These are phyloP conservation scores for Halcyon leucocephala DNA, from an alignment of 2,797 vertebrate genomes.

Conservation along the genomic window DNA sequence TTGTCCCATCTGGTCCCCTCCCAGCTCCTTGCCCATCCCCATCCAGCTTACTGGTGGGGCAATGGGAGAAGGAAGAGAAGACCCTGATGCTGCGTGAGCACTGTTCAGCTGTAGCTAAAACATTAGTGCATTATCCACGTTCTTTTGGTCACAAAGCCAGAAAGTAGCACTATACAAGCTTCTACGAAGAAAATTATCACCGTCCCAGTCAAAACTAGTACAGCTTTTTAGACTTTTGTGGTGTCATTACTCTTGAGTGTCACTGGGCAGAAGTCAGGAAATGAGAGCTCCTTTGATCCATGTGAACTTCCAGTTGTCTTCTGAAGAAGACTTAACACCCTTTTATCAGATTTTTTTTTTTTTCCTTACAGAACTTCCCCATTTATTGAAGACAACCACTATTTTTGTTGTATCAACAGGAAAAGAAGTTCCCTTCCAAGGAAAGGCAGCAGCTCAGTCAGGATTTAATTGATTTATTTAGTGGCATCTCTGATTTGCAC, in stretches of 20 bases:
- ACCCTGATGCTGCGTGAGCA: background rate
- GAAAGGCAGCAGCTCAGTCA: background rate
- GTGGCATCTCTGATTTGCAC: background rate
- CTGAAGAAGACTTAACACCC: background rate
- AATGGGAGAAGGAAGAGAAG: background rate
- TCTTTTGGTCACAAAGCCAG: background rate
- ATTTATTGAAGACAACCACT: background rate
- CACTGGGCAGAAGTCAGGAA: background rate
- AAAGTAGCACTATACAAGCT: background rate
- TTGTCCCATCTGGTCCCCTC: too few species aligned
- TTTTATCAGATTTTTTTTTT: background rate
- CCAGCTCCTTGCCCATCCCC: background rate
- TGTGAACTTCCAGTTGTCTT: background rate
- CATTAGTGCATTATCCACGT: fast-evolving
- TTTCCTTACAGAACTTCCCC: background rate
- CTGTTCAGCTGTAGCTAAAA: background rate
- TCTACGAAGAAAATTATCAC: background rate
- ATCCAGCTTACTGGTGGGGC: background rate
- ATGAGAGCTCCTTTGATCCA: background rate
- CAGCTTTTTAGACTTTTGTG: background rate
- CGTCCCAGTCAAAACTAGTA: background rate
- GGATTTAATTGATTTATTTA: background rate
- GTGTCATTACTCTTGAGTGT: background rate
- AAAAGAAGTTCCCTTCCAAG: background rate
- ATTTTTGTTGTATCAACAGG: background rate